These are phyloP conservation scores for Drosophila histrio DNA, from an alignment of 2,888 invertebrate species.

Conservation along the genomic window DNA sequence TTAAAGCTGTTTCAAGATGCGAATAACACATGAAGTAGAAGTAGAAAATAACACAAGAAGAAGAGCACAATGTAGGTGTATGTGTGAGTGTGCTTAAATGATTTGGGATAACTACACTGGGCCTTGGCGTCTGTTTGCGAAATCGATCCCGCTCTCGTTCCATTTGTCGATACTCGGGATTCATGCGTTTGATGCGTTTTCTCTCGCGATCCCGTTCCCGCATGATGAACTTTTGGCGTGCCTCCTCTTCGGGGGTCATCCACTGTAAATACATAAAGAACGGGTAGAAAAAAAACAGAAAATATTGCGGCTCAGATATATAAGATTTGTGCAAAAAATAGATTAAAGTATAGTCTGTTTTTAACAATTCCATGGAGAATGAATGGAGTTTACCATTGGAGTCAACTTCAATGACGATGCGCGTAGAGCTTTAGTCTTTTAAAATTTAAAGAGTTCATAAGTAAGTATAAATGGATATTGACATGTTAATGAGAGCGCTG, in stretches of 20 bases:
- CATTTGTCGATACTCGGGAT: constrained; percentile 79
- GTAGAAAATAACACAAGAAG: constrained; percentile 18
- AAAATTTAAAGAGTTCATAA: not conserved
- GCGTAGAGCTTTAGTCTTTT: not conserved
- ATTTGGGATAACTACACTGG: constrained; percentile 73
- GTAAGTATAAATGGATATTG: too few relatives aligned
- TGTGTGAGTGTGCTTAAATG: not conserved
- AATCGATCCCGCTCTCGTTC: constrained; percentile 79
- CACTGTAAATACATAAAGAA: constrained; percentile 70
- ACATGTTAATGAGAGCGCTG: not conserved
- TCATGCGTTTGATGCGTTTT: constrained; percentile 76
- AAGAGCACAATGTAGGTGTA: constrained; percentile 14
- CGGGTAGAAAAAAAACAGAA: constrained; percentile 42
- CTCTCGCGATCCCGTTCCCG: constrained; percentile 77
- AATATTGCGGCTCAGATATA: constrained; percentile 15
- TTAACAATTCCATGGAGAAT: not conserved
- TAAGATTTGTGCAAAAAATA: not conserved
- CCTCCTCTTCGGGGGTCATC: constrained; percentile 78
- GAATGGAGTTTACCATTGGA: not conserved
- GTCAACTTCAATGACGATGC: constrained; percentile 50
- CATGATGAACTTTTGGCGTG: constrained; percentile 78
- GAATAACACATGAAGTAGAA: not conserved
- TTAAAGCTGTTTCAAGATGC: constrained; percentile 20
- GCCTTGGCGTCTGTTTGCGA: constrained; percentile 79
- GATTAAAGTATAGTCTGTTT: not conserved